Evolutionary conservation across 30 jellyfish, hydroid and myxozoan genomes (phyloP).

Genomic region (Phacellophora camtschatica): DNA sequence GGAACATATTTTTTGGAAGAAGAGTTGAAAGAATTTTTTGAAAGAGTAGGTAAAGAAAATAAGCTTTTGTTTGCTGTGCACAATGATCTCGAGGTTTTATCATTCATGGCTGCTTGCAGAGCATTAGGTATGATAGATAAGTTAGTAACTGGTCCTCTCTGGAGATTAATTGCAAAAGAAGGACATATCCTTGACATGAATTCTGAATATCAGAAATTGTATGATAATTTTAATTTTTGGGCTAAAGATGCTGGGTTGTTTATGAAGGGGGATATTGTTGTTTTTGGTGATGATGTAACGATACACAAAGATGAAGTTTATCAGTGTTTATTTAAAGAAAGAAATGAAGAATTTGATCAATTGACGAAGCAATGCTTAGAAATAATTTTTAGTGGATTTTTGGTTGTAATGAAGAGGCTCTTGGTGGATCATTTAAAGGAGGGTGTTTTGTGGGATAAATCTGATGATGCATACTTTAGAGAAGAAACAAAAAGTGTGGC

Average conservation of each 20-base stretch:
- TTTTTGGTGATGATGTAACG: not conserved
- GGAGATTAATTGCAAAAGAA: not conserved
- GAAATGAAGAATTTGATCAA: not conserved
- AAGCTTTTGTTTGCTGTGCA: constrained; percentile 23
- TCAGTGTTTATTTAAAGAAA: not conserved
- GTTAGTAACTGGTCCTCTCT: constrained; percentile 29
- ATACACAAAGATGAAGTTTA: not conserved
- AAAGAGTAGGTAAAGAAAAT: not conserved
- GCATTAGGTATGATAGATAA: constrained; percentile 22
- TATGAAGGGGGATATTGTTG: not conserved
- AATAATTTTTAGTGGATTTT: constrained; percentile 11
- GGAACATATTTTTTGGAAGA: not conserved
- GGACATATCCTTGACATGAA: constrained; percentile 13
- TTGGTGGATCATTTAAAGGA: constrained; percentile 44
- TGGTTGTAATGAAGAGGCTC: constrained; percentile 29
- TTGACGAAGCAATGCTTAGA: constrained; percentile 32
- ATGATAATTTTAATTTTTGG: constrained; percentile 16
- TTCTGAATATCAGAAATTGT: not conserved
- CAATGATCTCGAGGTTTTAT: constrained; percentile 2
- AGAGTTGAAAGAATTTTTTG: not conserved
- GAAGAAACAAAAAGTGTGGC: constrained; percentile 24
- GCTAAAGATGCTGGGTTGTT: constrained; percentile 7
- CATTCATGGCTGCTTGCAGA: constrained; percentile 9
- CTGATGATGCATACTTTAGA: not conserved
- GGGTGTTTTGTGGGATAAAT: constrained; percentile 9